Conservation (phyloP, 2,113 vertebrate genomes). For the Alouatta palliata region DNA sequence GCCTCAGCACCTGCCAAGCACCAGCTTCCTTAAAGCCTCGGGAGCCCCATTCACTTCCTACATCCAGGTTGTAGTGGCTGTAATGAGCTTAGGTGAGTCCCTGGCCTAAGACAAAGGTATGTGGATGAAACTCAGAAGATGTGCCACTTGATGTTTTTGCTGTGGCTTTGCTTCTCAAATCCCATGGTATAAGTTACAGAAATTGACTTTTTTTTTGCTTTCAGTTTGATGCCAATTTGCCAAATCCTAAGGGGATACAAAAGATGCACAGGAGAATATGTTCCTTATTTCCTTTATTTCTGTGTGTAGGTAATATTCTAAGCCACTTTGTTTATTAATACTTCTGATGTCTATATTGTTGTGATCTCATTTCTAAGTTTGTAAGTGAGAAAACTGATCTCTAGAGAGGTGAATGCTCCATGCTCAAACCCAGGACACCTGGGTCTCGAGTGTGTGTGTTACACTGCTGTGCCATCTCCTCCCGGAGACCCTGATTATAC, state of each 20-base stretch:
- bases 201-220: not conserved
- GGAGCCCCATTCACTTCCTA: not conserved
- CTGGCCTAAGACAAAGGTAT: not conserved
- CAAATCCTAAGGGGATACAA: not conserved
- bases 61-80: not conserved
- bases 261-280: no score
- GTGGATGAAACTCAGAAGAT: not conserved
- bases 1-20: not conserved
- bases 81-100: rapidly evolving
- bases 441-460: not conserved
- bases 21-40: not conserved
- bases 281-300: no score
- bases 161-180: not conserved
- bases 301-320: not conserved
- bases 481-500: not conserved
- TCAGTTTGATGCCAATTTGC: not conserved
- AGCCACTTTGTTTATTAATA: not conserved
- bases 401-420: not conserved
- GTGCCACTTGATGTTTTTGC: not conserved
- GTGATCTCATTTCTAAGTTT: not conserved
- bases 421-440: not conserved
- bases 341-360: not conserved
- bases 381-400: not conserved
- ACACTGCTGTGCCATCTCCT: not conserved
- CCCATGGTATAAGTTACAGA: not conserved